Evolutionary conservation across 2,113 vertebrate species (phyloP), one percentile per base, ranked within the genome.

Genomic region (Thalassoma bifasciatum): DNA sequence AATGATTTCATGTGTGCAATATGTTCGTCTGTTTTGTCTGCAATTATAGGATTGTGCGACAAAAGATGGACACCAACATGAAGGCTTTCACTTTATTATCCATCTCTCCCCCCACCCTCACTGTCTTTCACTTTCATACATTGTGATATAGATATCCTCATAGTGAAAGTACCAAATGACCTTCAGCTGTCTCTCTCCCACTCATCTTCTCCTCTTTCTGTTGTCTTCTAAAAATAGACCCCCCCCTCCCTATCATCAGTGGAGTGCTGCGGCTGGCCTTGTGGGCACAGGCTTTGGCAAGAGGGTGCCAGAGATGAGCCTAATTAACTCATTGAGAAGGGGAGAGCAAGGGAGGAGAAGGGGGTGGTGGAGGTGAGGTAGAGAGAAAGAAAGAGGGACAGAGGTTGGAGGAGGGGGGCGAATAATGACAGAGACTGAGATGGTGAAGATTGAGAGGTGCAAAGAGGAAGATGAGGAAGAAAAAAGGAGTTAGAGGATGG

Each of bases 261-360:
- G 68, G 79, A 82, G 79, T 58, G 81, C 81, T 69, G 58, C 67
- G 34, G 79, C 79, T 62, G 89, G 87, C 88, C 91, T 89, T 86
- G 77, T 90, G 92, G 92, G 91, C 77, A 81, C 83, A 58, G 34
- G 83, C 85, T 86, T 84, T 83, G 86, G 90, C 83, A 65, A 90
- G 81, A 87, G 84, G 89, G 88, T 91, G 79, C 86, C 85, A 89
- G 82, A 89, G 86, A 92, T 86, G 73, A 77, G 91, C 90, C 93
- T 88, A 94, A 93, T 95, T 94, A 95, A 91, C 91, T 94, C 92
- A 90, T 89, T 90, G 91, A 86, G 82, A 56, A 79, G 82, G 77
- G 76, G 68, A 67, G 59, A 60, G 75, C 16, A 10, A 42, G 22
- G 30, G 66, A 36, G 24, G 70, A 2, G 83, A 62, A 50, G 62